Conservation (phyloP, 2,113 vertebrate species). For the Salvelinus sp. region DNA sequence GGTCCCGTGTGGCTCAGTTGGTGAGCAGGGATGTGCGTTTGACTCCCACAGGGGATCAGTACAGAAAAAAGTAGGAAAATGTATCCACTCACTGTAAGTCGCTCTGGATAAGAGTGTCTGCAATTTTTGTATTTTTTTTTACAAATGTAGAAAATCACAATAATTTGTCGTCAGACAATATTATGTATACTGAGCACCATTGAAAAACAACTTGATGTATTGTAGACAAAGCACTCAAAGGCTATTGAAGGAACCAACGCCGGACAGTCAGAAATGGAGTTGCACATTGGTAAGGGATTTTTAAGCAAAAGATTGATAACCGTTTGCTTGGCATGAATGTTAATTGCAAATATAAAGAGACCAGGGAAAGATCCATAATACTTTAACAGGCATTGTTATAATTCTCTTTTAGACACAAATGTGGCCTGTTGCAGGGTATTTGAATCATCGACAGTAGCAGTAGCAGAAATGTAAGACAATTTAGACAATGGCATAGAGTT, state of each 20-base stretch:
- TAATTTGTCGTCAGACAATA: not conserved
- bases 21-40: no score
- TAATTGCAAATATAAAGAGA: not conserved
- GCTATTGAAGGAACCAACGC: no score
- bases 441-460: not conserved
- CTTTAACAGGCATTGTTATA: not conserved
- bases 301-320: not conserved
- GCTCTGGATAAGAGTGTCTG: no score
- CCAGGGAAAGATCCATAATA: not conserved
- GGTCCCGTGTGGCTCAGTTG: no score
- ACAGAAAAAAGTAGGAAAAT: no score
- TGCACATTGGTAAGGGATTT: no score
- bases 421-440: not conserved
- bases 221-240: not conserved
- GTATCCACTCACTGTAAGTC: no score
- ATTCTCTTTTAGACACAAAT: not conserved
- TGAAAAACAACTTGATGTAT: not conserved
- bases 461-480: not conserved
- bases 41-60: no score
- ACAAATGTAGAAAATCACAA: not conserved
- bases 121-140: no score
- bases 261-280: not conserved
- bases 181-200: not conserved
- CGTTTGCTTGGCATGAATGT: no score
- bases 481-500: not conserved